A percentile compares a stretch with the other conserved stretches of the same genome.
Conservation (phyloP, 2,113 vertebrate species). For the Melanerpes formicivorus region DNA sequence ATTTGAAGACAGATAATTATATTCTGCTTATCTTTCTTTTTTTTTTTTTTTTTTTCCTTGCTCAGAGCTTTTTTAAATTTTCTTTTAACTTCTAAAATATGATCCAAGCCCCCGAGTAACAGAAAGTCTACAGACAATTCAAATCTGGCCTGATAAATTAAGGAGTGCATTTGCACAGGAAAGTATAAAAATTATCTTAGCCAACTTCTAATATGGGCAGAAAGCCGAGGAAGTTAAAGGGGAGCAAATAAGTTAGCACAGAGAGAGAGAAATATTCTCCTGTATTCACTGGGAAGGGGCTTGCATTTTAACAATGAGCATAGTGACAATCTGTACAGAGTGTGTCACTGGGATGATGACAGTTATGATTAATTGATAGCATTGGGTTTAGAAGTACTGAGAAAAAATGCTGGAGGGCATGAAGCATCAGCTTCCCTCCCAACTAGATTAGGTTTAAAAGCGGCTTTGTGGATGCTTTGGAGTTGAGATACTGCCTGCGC, state of each 20-base stretch:
- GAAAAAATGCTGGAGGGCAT: neutral
- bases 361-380: constrained; percentile 1
- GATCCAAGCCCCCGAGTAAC: neutral
- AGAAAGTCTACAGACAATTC: neutral
- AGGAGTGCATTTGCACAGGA: neutral
- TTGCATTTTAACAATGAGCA: neutral
- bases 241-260: neutral
- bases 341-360: neutral
- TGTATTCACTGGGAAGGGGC: neutral
- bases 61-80: neutral
- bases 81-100: neutral
- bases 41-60: no score
- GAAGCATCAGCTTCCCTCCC: neutral
- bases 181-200: neutral
- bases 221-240: neutral
- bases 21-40: neutral
- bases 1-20: neutral
- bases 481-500: neutral
- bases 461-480: neutral
- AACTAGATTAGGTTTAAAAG: neutral
- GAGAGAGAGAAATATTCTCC: neutral
- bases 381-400: neutral
- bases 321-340: neutral
- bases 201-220: neutral
- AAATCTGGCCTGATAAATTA: neutral